Conservation (phyloP, 37 sponge, comb jelly and placozoan genomes). For the Agelas oroides region DNA sequence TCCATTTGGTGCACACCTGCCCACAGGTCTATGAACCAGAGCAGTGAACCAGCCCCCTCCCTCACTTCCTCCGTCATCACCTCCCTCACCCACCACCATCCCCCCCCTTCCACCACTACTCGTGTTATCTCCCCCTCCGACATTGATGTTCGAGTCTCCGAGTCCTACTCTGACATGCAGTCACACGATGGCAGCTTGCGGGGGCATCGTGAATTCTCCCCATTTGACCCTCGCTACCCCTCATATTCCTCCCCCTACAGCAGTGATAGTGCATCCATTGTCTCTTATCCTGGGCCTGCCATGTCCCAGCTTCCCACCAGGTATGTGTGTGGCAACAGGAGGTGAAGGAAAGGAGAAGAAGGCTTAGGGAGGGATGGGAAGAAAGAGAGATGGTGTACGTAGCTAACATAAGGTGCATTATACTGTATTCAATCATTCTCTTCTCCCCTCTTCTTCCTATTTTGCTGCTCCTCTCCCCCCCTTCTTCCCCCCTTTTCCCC, state of each 20-base stretch:
- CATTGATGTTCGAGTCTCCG: neutral
- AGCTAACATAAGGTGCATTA: too few species aligned
- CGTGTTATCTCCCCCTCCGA: neutral
- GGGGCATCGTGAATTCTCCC: neutral
- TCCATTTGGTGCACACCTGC: too few species aligned
- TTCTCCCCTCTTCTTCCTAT: too few species aligned
- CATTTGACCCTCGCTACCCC: neutral
- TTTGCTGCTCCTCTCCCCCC: too few species aligned
- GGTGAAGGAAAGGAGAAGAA: too few species aligned
- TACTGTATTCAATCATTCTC: too few species aligned
- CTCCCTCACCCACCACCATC: neutral
- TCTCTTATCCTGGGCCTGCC: neutral
- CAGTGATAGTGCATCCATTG: conserved; percentile 1
- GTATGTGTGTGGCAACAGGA: too few species aligned
- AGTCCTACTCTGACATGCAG: neutral
- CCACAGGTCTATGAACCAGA: too few species aligned
- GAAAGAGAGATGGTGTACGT: too few species aligned
- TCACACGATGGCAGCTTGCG: neutral
- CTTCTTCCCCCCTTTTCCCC: neutral
- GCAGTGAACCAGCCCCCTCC: neutral
- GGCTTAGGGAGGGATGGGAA: too few species aligned
- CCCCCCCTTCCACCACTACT: neutral
- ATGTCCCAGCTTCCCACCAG: too few species aligned
- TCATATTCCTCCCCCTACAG: neutral
- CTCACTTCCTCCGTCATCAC: neutral